Conservation (phyloP, 1,140 invertebrate genomes). For the Triops longicaudatus region DNA sequence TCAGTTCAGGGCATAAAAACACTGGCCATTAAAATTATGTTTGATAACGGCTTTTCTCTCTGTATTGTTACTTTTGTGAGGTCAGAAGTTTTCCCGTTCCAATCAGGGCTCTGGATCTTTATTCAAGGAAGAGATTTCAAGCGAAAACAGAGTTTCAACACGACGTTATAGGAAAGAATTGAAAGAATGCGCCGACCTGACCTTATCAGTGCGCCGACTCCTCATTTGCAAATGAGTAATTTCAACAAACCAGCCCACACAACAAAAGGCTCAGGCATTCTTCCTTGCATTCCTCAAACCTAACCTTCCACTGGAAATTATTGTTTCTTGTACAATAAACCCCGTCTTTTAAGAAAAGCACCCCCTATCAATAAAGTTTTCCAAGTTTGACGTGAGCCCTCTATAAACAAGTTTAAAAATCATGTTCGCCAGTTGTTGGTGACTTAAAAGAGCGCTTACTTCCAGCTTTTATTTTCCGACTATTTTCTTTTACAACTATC, state of each 20-base stretch:
- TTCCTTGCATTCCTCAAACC: neutral
- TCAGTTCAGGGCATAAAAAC: neutral
- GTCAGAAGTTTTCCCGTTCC: neutral
- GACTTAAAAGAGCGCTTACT: too few relatives aligned
- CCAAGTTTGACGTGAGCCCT: too few relatives aligned
- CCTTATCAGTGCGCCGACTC: neutral
- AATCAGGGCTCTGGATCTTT: neutral
- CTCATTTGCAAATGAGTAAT: slow-evolving; percentile 8
- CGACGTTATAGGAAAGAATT: neutral
- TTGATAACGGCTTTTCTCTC: too few relatives aligned
- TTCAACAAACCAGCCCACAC: slow-evolving; percentile 36
- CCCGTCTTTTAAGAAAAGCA: neutral
- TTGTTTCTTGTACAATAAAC: neutral
- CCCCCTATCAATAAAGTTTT: neutral
- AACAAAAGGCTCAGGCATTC: neutral
- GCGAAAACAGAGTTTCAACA: too few relatives aligned
- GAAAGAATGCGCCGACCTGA: neutral
- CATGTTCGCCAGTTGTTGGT: too few relatives aligned
- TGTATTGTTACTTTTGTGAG: too few relatives aligned
- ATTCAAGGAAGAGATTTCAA: too few relatives aligned
- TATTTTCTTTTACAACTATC: too few relatives aligned
- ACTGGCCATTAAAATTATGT: too few relatives aligned
- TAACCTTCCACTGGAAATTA: slow-evolving; percentile 9
- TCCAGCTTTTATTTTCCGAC: too few relatives aligned
- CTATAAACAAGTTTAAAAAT: too few relatives aligned